Conservation (phyloP, 2,797 vertebrate species). For the Neoniphon sammara region DNA sequence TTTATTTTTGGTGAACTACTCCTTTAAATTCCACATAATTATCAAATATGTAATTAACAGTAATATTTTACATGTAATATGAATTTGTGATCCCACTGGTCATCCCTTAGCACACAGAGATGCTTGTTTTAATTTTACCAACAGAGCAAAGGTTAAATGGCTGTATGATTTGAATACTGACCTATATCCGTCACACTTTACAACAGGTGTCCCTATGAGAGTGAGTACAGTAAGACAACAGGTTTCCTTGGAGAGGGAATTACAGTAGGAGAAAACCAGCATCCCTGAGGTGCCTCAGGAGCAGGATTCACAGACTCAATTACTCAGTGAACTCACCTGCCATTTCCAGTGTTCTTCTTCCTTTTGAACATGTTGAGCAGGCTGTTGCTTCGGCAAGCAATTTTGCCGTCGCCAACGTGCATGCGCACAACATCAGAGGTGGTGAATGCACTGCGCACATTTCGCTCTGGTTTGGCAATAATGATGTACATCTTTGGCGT, state of each 20-base stretch:
- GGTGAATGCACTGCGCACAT: constrained; percentile 98
- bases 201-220: constrained; percentile 73
- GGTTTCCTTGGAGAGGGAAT: constrained; percentile 64
- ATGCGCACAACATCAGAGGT: constrained; percentile 97
- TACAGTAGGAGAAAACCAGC: constrained; percentile 67
- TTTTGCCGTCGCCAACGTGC: constrained; percentile 97
- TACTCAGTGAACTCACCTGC: constrained; percentile 89
- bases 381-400: constrained; percentile 93
- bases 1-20: too few relatives aligned
- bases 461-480: constrained; percentile 95
- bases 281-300: constrained; percentile 79
- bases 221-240: constrained; percentile 76
- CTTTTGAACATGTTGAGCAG: constrained; percentile 98
- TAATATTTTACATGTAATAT: not conserved
- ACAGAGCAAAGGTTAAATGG: constrained; percentile 64
- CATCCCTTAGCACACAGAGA: constrained; percentile 77
- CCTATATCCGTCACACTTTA: constrained; percentile 74
- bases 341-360: constrained; percentile 93
- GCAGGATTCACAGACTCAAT: constrained; percentile 70
- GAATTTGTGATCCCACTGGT: constrained; percentile 41
- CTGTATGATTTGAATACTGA: constrained; percentile 77
- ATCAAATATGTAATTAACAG: not conserved
- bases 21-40: not conserved
- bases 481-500: constrained; percentile 99
- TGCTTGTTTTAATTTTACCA: constrained; percentile 77